Evolutionary conservation across 2,113 vertebrate species (phyloP), one percentile per base, ranked within the genome.

Genomic region (Salvelinus fontinalis): DNA sequence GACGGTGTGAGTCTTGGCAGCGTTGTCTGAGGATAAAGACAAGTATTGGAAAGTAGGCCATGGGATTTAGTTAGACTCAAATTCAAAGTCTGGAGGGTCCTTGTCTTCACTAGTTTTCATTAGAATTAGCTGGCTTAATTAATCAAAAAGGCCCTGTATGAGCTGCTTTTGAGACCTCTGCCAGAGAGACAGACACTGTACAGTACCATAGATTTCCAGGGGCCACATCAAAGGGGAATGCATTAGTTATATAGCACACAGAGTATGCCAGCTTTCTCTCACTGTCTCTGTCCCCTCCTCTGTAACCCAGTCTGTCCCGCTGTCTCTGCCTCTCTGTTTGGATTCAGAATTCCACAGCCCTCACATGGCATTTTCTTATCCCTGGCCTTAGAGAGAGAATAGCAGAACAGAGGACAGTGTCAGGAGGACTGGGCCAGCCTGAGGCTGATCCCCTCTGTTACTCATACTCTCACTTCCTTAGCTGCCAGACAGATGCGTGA

Each of bases 1-100:
- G 31, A 65, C 83, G 0, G 86, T 79, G 1, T 75, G 88, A 0
- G 85, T 83, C 85, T 90, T 95, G 13, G 66, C 86, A 0, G 89
- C 11, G 16, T 86, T 92, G 59, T 97, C 97, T 98, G 86, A 14
- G 18, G 73, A 71, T 34, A 57, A 44, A 70, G 7, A 18, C 9
- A 44, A 31, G 31, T 11, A 24, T 18, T 4, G 0, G 14, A 39
- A 77, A 73, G 64, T 20, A 80, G 70, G 24, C 12, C 70, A 73
- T 7, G 20, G 49, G 62, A 31, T 74, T 8, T 4, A 27, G 77
- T 20, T 27, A 51, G 54, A 49, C 57, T 13, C 4, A 65, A 27
- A 26, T 0, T 70, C 0, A 64, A 14, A 60, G n/a, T 59, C 39
- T 34, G 70, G 22, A 26, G 18, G 77, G 11, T 11, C 65, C 13